phyloP scores from a whole-genome alignment of 1,140 invertebrate genomes.

The Gonatopus flavifemur region DNA sequence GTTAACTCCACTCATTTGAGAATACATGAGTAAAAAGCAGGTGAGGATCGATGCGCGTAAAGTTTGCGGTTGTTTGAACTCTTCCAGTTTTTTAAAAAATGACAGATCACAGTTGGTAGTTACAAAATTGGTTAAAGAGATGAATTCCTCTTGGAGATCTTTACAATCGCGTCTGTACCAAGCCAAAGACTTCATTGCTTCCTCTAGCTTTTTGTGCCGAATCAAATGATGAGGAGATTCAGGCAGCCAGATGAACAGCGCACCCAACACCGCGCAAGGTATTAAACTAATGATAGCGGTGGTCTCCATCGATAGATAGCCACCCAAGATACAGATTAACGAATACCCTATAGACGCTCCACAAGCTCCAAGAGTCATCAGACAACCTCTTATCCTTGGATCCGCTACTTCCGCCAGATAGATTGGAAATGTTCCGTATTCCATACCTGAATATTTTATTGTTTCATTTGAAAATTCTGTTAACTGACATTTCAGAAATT shows the following conservation, averaged over 20 bases:
- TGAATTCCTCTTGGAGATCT: slow-evolving; percentile 64
- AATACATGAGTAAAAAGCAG: slow-evolving; percentile 67
- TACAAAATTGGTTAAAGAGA: slow-evolving; percentile 61
- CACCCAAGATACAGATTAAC: slow-evolving; percentile 68
- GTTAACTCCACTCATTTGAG: slow-evolving; percentile 73
- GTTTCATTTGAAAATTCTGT: too few relatives aligned
- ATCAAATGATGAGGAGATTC: slow-evolving; percentile 72
- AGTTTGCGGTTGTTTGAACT: slow-evolving; percentile 60
- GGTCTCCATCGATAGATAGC: slow-evolving; percentile 61
- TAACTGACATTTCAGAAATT: too few relatives aligned
- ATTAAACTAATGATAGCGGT: slow-evolving; percentile 63
- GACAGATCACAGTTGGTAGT: slow-evolving; percentile 51
- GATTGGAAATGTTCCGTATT: slow-evolving; percentile 67
- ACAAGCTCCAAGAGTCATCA: slow-evolving; percentile 61
- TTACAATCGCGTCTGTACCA: slow-evolving; percentile 61
- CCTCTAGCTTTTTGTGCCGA: slow-evolving; percentile 57
- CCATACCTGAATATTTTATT: too few relatives aligned
- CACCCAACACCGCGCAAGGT: slow-evolving; percentile 60
- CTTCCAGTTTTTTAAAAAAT: slow-evolving; percentile 38
- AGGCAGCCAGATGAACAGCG: slow-evolving; percentile 69
- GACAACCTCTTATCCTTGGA: slow-evolving; percentile 65
- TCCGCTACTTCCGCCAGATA: slow-evolving; percentile 71
- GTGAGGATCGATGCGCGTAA: slow-evolving; percentile 66
- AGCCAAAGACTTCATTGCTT: slow-evolving; percentile 63
- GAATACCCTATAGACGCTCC: slow-evolving; percentile 64